Conservation (phyloP, 2,113 vertebrate species). For the Rhinoderma darwinii region DNA sequence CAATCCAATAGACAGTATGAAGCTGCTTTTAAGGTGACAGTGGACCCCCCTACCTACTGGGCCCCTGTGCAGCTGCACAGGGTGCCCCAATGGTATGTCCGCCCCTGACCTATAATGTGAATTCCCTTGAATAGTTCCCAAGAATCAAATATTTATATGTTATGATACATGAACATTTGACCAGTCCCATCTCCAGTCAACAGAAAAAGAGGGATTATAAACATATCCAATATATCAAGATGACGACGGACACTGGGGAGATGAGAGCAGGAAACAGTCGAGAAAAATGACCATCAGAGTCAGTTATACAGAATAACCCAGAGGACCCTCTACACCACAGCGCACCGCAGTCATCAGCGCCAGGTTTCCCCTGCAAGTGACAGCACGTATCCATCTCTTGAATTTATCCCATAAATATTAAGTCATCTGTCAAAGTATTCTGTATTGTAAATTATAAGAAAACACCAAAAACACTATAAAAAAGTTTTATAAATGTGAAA, state of each 20-base stretch:
- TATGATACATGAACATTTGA: constrained; percentile 4
- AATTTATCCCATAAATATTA: not conserved
- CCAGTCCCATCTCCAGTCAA: not conserved
- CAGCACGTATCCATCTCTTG: not conserved
- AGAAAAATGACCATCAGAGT: not conserved
- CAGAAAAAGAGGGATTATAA: not conserved
- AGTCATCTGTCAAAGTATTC: not conserved
- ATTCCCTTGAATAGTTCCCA: too few species aligned
- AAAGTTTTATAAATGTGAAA: too few species aligned
- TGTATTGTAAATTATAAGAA: not conserved
- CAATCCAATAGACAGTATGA: too few species aligned
- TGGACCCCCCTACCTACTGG: too few species aligned
- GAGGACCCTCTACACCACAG: not conserved
- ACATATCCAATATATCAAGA: not conserved
- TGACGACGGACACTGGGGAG: not conserved
- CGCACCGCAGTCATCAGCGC: not conserved
- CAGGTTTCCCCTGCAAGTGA: too few species aligned
- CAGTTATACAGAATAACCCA: not conserved
- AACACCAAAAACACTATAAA: not conserved
- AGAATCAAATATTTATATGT: not conserved
- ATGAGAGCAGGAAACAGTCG: not conserved
- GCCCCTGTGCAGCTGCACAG: too few species aligned
- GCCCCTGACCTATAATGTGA: too few species aligned
- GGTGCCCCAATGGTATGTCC: too few species aligned
- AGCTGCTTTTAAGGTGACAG: too few species aligned